A percentile compares a stretch with the other conserved stretches of the same genome.
Conservation (phyloP, 2,113 vertebrate genomes). For the Hyperopisus bebe region DNA sequence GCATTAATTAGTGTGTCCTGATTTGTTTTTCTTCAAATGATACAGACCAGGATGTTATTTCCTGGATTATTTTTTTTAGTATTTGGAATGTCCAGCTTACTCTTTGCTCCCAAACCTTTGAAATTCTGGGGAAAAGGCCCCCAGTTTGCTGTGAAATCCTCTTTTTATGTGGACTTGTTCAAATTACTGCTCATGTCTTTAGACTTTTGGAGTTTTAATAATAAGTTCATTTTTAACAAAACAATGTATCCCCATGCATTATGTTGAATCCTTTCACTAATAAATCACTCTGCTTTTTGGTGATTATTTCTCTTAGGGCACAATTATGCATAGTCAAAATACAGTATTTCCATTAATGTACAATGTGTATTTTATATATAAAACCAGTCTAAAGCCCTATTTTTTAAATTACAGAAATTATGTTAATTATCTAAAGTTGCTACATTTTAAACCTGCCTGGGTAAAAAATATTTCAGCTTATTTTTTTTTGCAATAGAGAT, state of each 20-base stretch:
- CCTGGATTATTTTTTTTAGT: background rate
- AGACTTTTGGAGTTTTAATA: background rate
- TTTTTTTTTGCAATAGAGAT: background rate
- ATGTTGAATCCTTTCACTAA: background rate
- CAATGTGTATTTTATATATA: background rate
- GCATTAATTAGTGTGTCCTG: background rate
- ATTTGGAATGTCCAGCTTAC: background rate
- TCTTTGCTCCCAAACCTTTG: background rate
- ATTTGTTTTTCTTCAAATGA: background rate
- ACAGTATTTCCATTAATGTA: background rate
- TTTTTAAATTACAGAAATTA: background rate
- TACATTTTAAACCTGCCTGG: background rate
- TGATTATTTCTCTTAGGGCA: background rate
- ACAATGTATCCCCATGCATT: background rate
- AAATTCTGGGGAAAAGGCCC: background rate
- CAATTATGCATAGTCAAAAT: background rate
- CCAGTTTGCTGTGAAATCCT: background rate
- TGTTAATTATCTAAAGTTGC: background rate
- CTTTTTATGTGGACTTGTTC: background rate
- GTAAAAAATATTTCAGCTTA: background rate
- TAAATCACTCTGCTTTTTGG: background rate
- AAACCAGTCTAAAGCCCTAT: background rate
- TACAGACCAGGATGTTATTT: background rate
- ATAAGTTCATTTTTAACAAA: background rate
- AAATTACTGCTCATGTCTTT: background rate